These are phyloP conservation scores for Drosophila affinis DNA, from an alignment of 2,888 invertebrate species.

Conservation along the genomic window DNA sequence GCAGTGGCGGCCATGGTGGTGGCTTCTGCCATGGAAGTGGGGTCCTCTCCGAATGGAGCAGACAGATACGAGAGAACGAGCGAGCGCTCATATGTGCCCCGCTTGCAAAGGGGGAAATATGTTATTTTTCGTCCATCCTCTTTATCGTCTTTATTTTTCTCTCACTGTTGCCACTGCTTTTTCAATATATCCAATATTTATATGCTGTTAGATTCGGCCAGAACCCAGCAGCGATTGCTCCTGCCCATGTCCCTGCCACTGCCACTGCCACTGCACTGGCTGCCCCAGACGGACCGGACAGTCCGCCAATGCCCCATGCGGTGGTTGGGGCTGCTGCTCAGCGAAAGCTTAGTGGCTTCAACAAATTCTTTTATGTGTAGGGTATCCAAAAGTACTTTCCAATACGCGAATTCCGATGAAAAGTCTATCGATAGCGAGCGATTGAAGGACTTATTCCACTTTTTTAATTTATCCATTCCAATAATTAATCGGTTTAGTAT, in stretches of 20 bases:
- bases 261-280: not conserved
- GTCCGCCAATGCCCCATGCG: not conserved
- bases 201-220: conserved; percentile 51
- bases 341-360: no score
- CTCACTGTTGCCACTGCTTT: conserved; percentile 21
- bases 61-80: conserved; percentile 40
- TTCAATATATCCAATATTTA: conserved; percentile 67
- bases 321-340: not conserved
- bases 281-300: not conserved
- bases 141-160: conserved; percentile 8
- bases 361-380: not conserved
- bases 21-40: not conserved
- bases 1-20: no score
- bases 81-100: conserved; percentile 21
- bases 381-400: not conserved
- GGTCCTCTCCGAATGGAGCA: conserved; percentile 7
- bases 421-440: not conserved
- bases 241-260: not conserved
- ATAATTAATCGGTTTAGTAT: no score
- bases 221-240: not conserved
- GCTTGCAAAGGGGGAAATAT: conserved; percentile 7
- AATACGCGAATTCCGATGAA: not conserved
- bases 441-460: not conserved
- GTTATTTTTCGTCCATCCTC: conserved; percentile 15
- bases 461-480: no score